phyloP scores from a whole-genome alignment of 2,113 vertebrate genomes.

The Oncorhynchus tshawytscha region DNA sequence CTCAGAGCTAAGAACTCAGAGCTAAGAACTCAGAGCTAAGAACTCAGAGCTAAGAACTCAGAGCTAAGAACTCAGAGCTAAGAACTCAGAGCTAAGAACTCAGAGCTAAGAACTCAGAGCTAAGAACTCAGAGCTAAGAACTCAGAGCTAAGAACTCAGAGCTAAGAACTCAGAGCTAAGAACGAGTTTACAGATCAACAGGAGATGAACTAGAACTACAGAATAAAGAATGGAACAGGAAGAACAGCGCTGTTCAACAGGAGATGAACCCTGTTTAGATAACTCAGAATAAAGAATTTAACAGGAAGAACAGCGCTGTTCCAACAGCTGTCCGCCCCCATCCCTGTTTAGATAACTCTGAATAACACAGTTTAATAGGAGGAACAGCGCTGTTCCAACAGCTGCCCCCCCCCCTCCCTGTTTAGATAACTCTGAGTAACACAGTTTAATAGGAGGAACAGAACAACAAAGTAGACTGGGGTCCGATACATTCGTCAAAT shows the following conservation, averaged over 20 bases:
- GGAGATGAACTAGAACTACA: slow-evolving; percentile 48
- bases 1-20: slow-evolving; percentile 45
- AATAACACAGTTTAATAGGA: slow-evolving; percentile 42
- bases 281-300: slow-evolving; percentile 38
- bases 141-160: no score
- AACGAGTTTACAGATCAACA: slow-evolving; percentile 44
- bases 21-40: slow-evolving; percentile 40
- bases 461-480: slow-evolving; percentile 16
- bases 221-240: slow-evolving; percentile 46
- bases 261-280: slow-evolving; percentile 34
- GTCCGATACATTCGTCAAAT: no score
- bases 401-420: slow-evolving; percentile 35
- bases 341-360: slow-evolving; percentile 36
- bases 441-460: slow-evolving; percentile 46
- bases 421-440: slow-evolving; percentile 40
- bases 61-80: no score
- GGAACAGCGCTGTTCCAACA: not conserved
- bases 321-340: not conserved
- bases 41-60: no score
- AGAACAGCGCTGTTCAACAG: not conserved
- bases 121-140: no score
- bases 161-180: not conserved
- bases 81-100: no score
- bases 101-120: no score
- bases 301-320: slow-evolving; percentile 1